These are phyloP conservation scores for Pygoscelis adeliae DNA, from an alignment of 2,113 vertebrate species.

Conservation along the genomic window DNA sequence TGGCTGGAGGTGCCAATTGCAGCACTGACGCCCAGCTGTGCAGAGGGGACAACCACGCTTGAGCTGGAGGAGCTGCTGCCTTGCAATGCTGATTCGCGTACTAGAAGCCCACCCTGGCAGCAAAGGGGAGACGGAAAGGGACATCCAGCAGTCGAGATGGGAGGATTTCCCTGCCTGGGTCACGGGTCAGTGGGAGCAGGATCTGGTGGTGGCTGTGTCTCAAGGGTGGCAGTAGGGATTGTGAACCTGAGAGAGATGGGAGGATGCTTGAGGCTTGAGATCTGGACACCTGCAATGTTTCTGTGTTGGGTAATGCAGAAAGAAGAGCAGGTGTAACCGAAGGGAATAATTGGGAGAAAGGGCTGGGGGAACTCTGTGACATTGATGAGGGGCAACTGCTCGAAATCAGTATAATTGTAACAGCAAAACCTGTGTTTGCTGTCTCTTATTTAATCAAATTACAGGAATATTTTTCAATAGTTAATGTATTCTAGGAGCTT, in stretches of 20 bases:
- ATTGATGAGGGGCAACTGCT: background rate
- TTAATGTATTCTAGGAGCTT: background rate
- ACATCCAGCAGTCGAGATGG: accelerated
- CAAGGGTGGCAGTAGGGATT: accelerated
- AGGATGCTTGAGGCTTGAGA: background rate
- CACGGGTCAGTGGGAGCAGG: background rate
- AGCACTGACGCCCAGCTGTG: accelerated
- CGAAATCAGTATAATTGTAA: background rate
- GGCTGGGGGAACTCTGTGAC: background rate
- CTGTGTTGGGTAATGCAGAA: background rate
- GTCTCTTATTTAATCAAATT: background rate
- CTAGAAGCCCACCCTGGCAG: background rate
- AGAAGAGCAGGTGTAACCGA: accelerated
- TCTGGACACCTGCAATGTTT: accelerated
- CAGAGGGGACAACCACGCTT: accelerated
- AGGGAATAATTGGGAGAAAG: background rate
- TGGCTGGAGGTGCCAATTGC: background rate
- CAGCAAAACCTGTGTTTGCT: background rate
- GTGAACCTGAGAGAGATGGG: background rate
- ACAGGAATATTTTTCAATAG: background rate
- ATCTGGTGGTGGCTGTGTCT: background rate
- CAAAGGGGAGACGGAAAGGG: background rate
- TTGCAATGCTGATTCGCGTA: accelerated
- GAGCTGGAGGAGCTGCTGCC: background rate
- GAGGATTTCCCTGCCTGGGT: background rate